A percentile compares a stretch with the other conserved stretches of the same genome.
Evolutionary conservation across 2,113 vertebrate species (phyloP).

Genomic region (Pseudolaguvia tuberculata): DNA sequence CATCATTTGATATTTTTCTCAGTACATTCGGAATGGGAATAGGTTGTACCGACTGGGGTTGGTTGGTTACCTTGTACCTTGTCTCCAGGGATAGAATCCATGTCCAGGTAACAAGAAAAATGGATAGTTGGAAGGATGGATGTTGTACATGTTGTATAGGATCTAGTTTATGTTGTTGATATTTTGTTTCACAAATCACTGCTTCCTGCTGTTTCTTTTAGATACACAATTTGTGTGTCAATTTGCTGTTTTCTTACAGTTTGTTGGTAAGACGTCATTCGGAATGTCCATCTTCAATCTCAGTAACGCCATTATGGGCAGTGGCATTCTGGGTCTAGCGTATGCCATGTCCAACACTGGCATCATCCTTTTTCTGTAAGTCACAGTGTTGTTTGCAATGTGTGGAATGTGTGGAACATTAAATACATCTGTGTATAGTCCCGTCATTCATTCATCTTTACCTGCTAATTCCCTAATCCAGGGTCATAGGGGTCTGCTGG

Average conservation of each 20-base stretch:
- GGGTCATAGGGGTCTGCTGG: too few relatives aligned
- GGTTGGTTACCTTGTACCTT: too few relatives aligned
- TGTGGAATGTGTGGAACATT: not conserved
- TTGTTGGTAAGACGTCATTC: constrained; percentile 79
- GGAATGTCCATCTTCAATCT: constrained; percentile 84
- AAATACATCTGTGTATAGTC: not conserved
- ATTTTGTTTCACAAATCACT: too few relatives aligned
- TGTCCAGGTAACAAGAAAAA: too few relatives aligned
- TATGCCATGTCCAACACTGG: constrained; percentile 81
- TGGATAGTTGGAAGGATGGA: too few relatives aligned
- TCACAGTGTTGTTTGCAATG: constrained; percentile 41
- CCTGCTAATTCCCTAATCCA: too few relatives aligned
- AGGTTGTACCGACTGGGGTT: too few relatives aligned
- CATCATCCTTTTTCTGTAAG: constrained; percentile 79
- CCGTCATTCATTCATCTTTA: not conserved
- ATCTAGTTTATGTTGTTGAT: too few relatives aligned
- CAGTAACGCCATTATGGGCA: constrained; percentile 84
- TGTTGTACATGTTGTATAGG: too few relatives aligned
- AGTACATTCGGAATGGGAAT: too few relatives aligned
- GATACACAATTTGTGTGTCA: not conserved
- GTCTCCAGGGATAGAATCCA: too few relatives aligned
- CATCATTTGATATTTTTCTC: too few relatives aligned
- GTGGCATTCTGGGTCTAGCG: constrained; percentile 79
- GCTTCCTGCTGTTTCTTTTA: not conserved
- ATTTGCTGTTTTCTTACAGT: constrained; percentile 58